Evolutionary conservation across 1,140 invertebrate genomes (phyloP).

Genomic region (Geopemphigus sp.): DNA sequence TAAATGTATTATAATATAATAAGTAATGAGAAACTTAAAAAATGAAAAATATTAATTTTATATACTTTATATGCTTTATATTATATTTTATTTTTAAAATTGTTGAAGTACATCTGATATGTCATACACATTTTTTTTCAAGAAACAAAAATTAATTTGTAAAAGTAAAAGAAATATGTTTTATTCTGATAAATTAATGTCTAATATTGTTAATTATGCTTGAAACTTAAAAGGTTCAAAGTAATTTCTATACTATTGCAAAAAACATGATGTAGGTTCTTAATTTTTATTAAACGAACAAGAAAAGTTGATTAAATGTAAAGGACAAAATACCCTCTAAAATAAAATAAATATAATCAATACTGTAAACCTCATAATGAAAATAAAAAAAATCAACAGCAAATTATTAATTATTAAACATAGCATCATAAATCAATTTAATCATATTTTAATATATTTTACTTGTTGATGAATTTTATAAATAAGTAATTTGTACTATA

Average conservation of each 20-base stretch:
- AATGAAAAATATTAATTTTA: too few relatives aligned
- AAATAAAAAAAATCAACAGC: not conserved
- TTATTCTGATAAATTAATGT: not conserved
- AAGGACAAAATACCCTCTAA: conserved; percentile 10
- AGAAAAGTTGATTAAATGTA: conserved; percentile 31
- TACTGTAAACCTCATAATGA: not conserved
- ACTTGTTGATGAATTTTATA: too few relatives aligned
- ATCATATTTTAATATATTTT: not conserved
- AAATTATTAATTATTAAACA: not conserved
- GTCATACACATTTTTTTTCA: too few relatives aligned
- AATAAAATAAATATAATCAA: not conserved
- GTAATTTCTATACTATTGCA: not conserved
- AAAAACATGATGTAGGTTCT: not conserved
- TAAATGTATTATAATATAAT: too few relatives aligned
- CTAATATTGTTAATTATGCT: not conserved
- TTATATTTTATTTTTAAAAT: too few relatives aligned
- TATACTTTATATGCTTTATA: too few relatives aligned
- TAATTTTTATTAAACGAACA: conserved; percentile 1
- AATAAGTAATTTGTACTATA: too few relatives aligned
- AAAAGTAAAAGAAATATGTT: not conserved
- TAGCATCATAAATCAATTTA: not conserved
- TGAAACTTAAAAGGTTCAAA: not conserved
- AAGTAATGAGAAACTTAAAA: too few relatives aligned
- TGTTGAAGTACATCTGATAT: too few relatives aligned
- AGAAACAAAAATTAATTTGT: not conserved